Percentiles rank a stretch among this genome's conserved stretches.
These are phyloP conservation scores for Archilochus colubris DNA, from an alignment of 2,113 vertebrate genomes.

Conservation along the genomic window DNA sequence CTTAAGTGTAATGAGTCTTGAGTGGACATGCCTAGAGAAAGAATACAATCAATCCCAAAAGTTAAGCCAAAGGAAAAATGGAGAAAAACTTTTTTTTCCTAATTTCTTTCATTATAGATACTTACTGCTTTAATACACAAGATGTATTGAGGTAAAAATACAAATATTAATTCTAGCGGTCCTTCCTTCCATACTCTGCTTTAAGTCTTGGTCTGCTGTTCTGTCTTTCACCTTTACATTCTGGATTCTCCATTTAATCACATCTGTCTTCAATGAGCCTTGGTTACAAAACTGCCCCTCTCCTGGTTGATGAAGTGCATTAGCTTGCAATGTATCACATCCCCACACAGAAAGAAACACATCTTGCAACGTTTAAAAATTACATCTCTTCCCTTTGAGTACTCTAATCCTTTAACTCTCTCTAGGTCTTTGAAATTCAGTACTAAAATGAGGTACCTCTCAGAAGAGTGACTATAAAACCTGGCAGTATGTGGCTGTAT, in stretches of 20 bases:
- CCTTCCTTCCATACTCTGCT: not conserved
- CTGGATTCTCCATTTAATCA: not conserved
- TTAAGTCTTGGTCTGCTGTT: not conserved
- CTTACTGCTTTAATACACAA: not conserved
- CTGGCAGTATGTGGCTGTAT: not conserved
- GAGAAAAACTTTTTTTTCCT: not conserved
- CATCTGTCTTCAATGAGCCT: not conserved
- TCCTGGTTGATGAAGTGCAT: not conserved
- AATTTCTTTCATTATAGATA: not conserved
- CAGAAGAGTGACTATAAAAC: conserved; percentile 3
- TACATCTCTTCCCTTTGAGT: not conserved
- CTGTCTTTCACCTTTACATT: not conserved
- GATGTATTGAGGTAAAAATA: not conserved
- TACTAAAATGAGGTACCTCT: not conserved
- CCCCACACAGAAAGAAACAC: not conserved
- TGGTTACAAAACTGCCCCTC: not conserved
- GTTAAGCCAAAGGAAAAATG: not conserved
- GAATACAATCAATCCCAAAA: not conserved
- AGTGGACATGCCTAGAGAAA: not conserved
- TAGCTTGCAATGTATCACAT: not conserved
- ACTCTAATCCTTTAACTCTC: not conserved
- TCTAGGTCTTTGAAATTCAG: not conserved
- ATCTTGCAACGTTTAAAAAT: not conserved
- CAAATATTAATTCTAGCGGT: not conserved
- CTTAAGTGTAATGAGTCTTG: not conserved